Base-by-base conservation (phyloP, 2,888 invertebrate genomes). In the Thelaira solivaga region DNA sequence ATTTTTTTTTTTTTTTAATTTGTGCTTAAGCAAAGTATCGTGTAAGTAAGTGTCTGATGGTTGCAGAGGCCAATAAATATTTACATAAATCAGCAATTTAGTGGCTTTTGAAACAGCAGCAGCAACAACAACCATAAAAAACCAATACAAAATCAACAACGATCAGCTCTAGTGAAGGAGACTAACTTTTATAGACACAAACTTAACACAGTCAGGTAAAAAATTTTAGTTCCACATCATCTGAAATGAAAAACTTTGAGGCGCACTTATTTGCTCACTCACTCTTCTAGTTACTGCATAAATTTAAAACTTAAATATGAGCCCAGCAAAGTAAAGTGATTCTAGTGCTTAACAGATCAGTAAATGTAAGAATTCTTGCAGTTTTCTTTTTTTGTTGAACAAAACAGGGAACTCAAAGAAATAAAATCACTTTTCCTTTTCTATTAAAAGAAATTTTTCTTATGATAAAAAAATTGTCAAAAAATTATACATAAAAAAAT, bases 41-140 rank as follows among this genome's bases (percentile, higher is more conserved):
- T 77, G 77, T 77, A n/a, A n/a, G n/a, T n/a, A 78, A 78, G 74
- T 78, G 69, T 65, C 69, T 74, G 74, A 71, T 65, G 78, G 74
- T 55, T 78, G 64, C 78, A 78, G 69, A 78, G 78, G 78, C 74
- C 78, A 78, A 64, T 39, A 69, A 47, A 41, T 69, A 74, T 78
- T 78, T 74, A 74, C 78, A 78, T 78, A 78, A 74, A 78, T 78
- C 78, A 78, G 78, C 78, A 74, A 69, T 69, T 78, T 73, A 74
- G 61, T 78, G 73, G 51, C 53, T 76, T 41, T 45, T n/a, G 43
- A 24, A 39, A 59, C 53, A 55, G 18, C 43, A 64, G 29, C 51
- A 73, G 31, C 41, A 62, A 20, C 2, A 24, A 29, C 2, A 51
- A n/a, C n/a, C n/a, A n/a, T n/a, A n/a, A n/a, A n/a, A n/a, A n/a